Evolutionary conservation across 2,797 vertebrate species (phyloP).

Genomic region (Coracias cyanogaster): DNA sequence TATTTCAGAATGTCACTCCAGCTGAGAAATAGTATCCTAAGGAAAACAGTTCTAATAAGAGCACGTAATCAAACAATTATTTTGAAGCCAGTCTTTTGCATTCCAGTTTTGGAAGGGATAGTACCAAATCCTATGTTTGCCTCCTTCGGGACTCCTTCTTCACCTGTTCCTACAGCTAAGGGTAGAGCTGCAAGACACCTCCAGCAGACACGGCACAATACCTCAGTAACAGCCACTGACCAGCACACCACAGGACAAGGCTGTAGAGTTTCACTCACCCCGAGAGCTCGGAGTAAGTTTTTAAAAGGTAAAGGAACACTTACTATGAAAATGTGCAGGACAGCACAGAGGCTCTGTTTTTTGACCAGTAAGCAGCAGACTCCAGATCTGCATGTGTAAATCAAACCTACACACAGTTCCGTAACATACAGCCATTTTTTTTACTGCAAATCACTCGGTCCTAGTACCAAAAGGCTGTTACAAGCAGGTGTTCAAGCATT

Average conservation of each 20-base stretch:
- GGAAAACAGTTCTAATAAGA: neutral
- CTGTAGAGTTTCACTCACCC: neutral
- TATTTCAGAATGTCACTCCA: neutral
- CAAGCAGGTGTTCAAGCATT: neutral
- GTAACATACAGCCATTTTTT: neutral
- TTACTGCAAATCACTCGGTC: fast-evolving
- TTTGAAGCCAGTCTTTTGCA: neutral
- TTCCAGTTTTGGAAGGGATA: neutral
- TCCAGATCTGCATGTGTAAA: neutral
- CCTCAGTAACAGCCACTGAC: neutral
- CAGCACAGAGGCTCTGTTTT: neutral
- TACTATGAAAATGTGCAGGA: neutral
- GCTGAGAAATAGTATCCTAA: neutral
- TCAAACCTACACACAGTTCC: neutral
- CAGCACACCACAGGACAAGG: neutral
- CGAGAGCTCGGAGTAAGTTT: neutral
- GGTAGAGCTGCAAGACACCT: neutral
- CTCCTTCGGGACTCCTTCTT: neutral
- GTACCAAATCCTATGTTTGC: neutral
- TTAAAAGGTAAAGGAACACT: neutral
- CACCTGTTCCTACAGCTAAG: neutral
- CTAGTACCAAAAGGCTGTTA: neutral
- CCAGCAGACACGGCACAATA: neutral
- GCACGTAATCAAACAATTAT: neutral
- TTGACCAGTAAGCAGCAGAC: neutral